Percentiles rank a stretch among this genome's conserved stretches.
Evolutionary conservation across 2,797 vertebrate species (phyloP).

Genomic region (Alauda arvensis): DNA sequence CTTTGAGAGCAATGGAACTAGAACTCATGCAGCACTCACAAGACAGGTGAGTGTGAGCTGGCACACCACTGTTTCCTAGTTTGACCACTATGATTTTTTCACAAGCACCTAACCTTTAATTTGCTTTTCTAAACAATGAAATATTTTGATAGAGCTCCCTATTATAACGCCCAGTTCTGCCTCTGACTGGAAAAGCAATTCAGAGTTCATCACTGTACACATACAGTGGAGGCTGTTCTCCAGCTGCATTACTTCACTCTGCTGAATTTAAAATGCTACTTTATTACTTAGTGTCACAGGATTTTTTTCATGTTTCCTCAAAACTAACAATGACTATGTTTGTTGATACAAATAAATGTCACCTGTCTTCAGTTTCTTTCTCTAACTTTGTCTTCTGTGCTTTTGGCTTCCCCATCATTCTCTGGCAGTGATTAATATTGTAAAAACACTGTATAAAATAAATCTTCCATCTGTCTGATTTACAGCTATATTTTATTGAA

Average conservation of each 20-base stretch:
- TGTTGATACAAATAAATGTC: neutral
- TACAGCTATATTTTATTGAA: neutral
- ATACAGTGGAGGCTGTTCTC: neutral
- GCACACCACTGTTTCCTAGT: neutral
- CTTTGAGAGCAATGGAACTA: accelerated
- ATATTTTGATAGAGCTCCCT: neutral
- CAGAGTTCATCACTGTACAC: neutral
- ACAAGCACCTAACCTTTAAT: neutral
- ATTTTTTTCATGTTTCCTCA: neutral
- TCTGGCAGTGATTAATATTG: neutral
- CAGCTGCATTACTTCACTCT: neutral
- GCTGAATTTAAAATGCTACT: neutral
- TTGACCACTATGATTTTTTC: neutral
- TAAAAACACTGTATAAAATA: neutral
- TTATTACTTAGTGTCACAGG: neutral
- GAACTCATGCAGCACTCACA: neutral
- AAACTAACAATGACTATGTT: neutral
- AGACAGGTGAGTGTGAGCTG: accelerated
- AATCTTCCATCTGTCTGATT: neutral
- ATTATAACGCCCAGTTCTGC: neutral
- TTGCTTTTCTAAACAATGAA: neutral
- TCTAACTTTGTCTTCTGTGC: neutral
- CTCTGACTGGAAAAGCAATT: neutral
- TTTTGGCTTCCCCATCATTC: neutral
- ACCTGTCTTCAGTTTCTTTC: neutral